Evolutionary conservation across 2,888 invertebrate genomes (phyloP).

Genomic region (Drosophila atripex): DNA sequence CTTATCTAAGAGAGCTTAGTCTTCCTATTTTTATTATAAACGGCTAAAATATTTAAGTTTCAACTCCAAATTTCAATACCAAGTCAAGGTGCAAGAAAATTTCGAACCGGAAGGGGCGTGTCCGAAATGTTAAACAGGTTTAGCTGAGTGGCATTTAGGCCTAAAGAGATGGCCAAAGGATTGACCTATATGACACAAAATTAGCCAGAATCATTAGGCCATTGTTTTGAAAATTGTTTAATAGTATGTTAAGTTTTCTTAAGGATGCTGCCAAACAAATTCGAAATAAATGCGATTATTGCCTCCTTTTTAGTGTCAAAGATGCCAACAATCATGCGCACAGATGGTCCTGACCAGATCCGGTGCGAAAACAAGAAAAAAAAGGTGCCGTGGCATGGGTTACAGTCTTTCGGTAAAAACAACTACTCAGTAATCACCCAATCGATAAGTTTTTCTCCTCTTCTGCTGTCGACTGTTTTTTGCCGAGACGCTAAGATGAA

Average conservation of each 20-base stretch:
- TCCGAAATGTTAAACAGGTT: slow-evolving; percentile 1
- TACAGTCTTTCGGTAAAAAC: slow-evolving; percentile 35
- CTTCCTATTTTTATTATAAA: background rate
- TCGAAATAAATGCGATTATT: slow-evolving; percentile 26
- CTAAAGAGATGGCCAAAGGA: slow-evolving; percentile 3
- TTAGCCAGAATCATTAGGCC: background rate
- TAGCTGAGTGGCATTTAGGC: background rate
- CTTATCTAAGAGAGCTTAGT: background rate
- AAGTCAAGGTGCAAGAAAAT: background rate
- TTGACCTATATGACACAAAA: slow-evolving; percentile 6
- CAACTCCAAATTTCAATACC: background rate
- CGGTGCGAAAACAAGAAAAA: slow-evolving; percentile 28
- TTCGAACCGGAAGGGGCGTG: slow-evolving; percentile 4
- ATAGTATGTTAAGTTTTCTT: slow-evolving; percentile 14
- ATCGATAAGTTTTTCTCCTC: slow-evolving; percentile 42
- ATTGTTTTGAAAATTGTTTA: background rate
- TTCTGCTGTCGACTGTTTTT: slow-evolving; percentile 37
- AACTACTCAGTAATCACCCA: slow-evolving; percentile 37
- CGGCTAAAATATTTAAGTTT: background rate
- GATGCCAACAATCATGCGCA: slow-evolving; percentile 22
- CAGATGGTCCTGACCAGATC: slow-evolving; percentile 27
- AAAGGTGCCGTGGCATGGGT: slow-evolving; percentile 23
- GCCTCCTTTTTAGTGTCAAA: slow-evolving; percentile 33
- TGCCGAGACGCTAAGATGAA: slow-evolving; percentile 32
- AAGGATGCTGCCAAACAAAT: slow-evolving; percentile 7